Base-by-base conservation (phyloP, 1,140 invertebrate species). In the Alviniconcha marisindica region DNA sequence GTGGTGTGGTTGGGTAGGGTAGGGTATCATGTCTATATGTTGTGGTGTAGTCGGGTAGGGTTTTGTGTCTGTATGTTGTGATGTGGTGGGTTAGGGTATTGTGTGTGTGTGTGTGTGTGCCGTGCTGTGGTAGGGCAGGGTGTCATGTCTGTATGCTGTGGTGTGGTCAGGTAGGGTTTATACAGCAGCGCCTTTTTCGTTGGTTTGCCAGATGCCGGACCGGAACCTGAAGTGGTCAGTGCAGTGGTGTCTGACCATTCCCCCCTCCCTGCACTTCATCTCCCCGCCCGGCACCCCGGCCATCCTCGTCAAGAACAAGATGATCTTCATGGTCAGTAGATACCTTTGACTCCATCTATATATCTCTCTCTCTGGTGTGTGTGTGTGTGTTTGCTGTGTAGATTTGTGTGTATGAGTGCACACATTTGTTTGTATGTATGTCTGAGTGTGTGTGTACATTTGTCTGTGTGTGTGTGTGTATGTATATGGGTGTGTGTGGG, bases 161-260 rank as follows among this genome's bases (percentile, higher is more conserved):
- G n/a, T n/a, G n/a, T n/a, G n/a, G n/a, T n/a, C n/a, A n/a, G n/a
- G n/a, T n/a, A n/a, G n/a, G n/a, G n/a, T n/a, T n/a, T n/a, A n/a
- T n/a, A n/a, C n/a, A n/a, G n/a, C n/a, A n/a, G n/a, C n/a, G n/a
- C n/a, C n/a, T n/a, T n/a, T n/a, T 48, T 18, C 44, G 7, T 48
- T 48, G 44, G 36, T 15, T 66, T 28, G 79, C 33, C 82, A 91
- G 90, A 89, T 90, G 86, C 88, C 88, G 51, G 86, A 88, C 66
- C 84, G 96, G 15, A 95, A 95, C 87, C 91, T 95, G 66, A 96
- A 96, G 87, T 99, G 97, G 97, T 95, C 95, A 33, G 95, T 98
- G 40, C 97, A 98, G 92, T 97, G 97, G 95, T 97, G 97, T 92
- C 94, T 99, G 86, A 95, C 97, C 42, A 96, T 98, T 85, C 97